Evolutionary conservation across 2,888 invertebrate species (phyloP).

Genomic region (Lycocerus yunnanus): DNA sequence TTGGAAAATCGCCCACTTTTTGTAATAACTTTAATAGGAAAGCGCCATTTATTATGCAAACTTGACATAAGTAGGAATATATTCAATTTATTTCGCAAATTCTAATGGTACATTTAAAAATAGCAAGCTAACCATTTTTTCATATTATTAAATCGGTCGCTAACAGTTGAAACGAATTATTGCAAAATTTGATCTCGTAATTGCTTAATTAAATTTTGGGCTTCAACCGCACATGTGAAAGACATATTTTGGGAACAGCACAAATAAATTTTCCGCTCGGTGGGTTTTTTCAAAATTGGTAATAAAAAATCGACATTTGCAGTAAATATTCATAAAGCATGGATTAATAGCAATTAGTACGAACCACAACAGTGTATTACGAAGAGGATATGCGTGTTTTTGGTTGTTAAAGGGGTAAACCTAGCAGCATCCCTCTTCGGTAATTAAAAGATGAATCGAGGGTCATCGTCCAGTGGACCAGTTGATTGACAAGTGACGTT

Average conservation of each 20-base stretch:
- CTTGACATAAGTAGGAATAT: conserved; percentile 7
- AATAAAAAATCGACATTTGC: conserved; percentile 24
- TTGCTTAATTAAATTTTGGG: conserved; percentile 31
- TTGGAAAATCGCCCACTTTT: conserved; percentile 5
- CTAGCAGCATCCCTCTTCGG: conserved; percentile 24
- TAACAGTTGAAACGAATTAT: background rate
- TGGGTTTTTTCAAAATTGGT: background rate
- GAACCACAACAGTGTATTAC: conserved; percentile 38
- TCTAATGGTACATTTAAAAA: background rate
- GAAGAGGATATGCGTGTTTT: conserved; percentile 41
- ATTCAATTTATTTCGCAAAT: conserved; percentile 8
- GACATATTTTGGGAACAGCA: conserved; percentile 21
- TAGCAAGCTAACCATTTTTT: background rate
- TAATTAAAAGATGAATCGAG: conserved; percentile 40
- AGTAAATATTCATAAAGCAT: conserved; percentile 39
- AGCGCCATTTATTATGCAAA: conserved; percentile 5
- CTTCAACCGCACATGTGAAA: conserved; percentile 23
- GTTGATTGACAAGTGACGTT: conserved; percentile 23
- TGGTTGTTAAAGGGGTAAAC: conserved; percentile 33
- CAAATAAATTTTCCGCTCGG: conserved; percentile 18
- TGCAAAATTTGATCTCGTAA: background rate
- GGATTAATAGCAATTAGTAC: conserved; percentile 40
- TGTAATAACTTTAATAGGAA: conserved; percentile 9
- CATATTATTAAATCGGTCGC: background rate
- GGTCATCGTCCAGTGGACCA: conserved; percentile 30